phyloP scores from a whole-genome alignment of 2,113 vertebrate genomes.

The Centrocercus urophasianus region DNA sequence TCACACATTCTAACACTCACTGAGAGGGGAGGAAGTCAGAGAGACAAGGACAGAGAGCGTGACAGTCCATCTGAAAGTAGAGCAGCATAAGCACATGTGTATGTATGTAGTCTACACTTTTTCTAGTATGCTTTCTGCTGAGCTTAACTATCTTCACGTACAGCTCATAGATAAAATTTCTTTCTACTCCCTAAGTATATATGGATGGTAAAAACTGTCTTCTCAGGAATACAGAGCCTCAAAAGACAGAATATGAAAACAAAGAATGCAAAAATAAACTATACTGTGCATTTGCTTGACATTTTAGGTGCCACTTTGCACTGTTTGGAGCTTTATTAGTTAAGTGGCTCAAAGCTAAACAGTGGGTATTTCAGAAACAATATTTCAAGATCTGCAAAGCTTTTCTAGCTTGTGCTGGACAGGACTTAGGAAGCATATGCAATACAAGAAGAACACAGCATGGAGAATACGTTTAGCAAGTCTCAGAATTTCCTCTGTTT shows the following conservation, averaged over 20 bases:
- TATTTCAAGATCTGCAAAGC: not conserved
- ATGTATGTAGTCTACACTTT: not conserved
- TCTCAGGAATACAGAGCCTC: not conserved
- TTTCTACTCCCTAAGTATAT: not conserved
- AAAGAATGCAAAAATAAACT: not conserved
- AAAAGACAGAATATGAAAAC: not conserved
- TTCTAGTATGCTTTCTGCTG: not conserved
- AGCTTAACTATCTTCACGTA: not conserved
- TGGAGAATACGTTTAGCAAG: not conserved
- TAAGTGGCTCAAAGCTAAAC: not conserved
- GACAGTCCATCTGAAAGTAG: not conserved
- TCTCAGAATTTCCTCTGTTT: not conserved
- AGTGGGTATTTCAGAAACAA: not conserved
- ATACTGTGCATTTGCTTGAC: not conserved
- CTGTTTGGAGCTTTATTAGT: not conserved
- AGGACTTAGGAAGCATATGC: not conserved
- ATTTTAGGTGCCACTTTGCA: not conserved
- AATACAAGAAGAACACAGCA: not conserved
- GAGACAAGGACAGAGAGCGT: slow-evolving; percentile 26
- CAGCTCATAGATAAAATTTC: not conserved
- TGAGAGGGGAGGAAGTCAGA: slow-evolving; percentile 3
- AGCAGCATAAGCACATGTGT: not conserved
- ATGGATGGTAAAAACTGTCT: not conserved
- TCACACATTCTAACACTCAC: slow-evolving; percentile 19
- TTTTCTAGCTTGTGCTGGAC: not conserved